Conservation (phyloP, 92 coral and sea anemone species). For the Epizoanthus stellaris region DNA sequence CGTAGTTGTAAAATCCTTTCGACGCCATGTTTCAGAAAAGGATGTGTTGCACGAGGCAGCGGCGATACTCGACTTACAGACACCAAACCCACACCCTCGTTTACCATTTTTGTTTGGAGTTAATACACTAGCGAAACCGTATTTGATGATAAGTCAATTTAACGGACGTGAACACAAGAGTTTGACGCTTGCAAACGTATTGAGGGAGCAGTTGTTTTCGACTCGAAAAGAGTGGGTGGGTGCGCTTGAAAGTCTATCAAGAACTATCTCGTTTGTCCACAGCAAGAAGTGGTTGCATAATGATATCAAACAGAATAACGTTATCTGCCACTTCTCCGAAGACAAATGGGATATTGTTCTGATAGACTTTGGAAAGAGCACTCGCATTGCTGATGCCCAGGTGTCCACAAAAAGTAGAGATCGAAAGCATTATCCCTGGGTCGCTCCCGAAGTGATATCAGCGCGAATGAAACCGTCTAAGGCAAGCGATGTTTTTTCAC, state of each 20-base stretch:
- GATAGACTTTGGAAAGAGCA: conserved; percentile 15
- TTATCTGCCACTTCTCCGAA: not conserved
- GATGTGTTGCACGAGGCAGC: not conserved
- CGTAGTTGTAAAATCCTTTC: not conserved
- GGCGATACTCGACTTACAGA: not conserved
- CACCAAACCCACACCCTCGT: no score
- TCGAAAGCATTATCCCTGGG: not conserved
- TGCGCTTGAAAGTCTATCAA: no score
- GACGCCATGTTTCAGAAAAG: not conserved
- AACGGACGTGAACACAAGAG: no score
- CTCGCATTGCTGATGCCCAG: not conserved
- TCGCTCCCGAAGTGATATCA: conserved; percentile 11
- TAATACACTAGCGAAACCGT: no score
- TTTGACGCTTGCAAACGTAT: no score
- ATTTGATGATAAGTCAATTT: no score
- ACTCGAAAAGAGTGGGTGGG: no score
- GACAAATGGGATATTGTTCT: conserved; percentile 10
- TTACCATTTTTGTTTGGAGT: no score
- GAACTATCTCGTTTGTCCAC: no score
- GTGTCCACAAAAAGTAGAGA: not conserved
- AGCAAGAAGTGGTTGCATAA: not conserved
- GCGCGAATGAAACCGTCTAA: no score
- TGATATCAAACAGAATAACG: conserved; percentile 9
- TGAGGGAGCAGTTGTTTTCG: no score
- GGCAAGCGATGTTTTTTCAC: no score